phyloP scores from a whole-genome alignment of 1,140 invertebrate genomes.

The Chionoecetes opilio region DNA sequence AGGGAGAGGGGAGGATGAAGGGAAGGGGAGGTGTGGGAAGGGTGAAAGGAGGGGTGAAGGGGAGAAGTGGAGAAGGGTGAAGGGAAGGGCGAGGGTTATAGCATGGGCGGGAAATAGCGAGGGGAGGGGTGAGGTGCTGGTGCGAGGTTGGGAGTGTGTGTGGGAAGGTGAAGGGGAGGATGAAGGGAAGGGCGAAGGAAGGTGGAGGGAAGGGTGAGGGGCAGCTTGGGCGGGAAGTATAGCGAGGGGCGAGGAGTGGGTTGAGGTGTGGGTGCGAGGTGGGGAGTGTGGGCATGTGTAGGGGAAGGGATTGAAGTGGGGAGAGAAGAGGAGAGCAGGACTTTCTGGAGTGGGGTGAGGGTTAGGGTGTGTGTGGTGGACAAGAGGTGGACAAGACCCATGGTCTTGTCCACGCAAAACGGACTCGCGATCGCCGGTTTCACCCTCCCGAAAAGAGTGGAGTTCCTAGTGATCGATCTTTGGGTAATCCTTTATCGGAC shows the following conservation, averaged over 20 bases:
- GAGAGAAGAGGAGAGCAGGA: neutral
- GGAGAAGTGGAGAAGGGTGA: neutral
- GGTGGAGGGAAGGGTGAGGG: neutral
- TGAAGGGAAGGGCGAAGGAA: neutral
- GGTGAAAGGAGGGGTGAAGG: neutral
- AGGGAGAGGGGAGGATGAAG: neutral
- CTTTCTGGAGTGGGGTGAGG: neutral
- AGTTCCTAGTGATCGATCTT: no score
- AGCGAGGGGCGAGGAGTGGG: neutral
- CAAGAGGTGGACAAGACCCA: no score
- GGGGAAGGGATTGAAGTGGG: neutral
- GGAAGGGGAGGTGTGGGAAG: neutral
- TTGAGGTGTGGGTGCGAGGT: neutral
- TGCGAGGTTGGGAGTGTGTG: neutral
- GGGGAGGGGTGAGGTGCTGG: neutral
- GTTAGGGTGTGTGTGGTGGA: constrained; percentile 24
- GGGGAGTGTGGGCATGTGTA: neutral
- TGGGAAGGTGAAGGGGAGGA: neutral
- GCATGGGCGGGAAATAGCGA: neutral
- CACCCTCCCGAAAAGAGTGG: no score
- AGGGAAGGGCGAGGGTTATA: neutral
- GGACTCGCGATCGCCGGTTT: no score
- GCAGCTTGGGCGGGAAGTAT: no score
- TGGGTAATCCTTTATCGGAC: no score
- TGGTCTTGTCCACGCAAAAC: no score